Evolutionary conservation across 92 coral and sea anemone genomes (phyloP).

Genomic region (Epizoanthus illoricatus): DNA sequence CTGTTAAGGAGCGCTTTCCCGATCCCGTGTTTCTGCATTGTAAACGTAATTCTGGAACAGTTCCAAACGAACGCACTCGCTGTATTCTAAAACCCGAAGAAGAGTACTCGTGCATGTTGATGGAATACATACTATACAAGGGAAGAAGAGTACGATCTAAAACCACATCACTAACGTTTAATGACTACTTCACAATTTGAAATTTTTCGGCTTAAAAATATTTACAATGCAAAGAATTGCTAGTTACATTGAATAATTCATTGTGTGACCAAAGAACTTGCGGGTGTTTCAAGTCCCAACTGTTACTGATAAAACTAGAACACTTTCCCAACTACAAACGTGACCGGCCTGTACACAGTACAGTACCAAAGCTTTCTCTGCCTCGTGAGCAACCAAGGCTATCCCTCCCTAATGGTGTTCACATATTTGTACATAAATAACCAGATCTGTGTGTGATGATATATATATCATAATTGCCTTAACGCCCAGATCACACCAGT

Average conservation of each 20-base stretch:
- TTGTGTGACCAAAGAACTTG: conserved; percentile 2
- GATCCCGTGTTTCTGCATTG: no score
- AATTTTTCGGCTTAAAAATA: conserved; percentile 10
- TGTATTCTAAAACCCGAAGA: no score
- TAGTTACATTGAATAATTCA: neutral
- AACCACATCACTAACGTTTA: conserved; percentile 32
- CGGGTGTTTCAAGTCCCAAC: neutral
- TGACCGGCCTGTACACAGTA: conserved; percentile 7
- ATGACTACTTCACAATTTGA: conserved; percentile 21
- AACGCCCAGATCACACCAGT: no score
- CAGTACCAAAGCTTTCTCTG: neutral
- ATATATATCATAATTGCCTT: no score
- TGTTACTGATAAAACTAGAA: neutral
- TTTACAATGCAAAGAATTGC: conserved; percentile 25
- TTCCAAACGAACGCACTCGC: no score
- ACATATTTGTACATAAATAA: no score
- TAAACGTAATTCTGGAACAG: no score
- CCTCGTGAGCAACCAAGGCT: no score
- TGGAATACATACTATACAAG: neutral
- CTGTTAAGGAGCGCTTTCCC: no score
- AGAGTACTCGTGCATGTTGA: neutral
- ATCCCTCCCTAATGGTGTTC: no score
- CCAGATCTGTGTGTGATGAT: no score
- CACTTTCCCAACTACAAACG: neutral
- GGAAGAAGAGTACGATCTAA: neutral